Evolutionary conservation across 1,140 invertebrate species (phyloP).

Genomic region (Penaeus vannamei): DNA sequence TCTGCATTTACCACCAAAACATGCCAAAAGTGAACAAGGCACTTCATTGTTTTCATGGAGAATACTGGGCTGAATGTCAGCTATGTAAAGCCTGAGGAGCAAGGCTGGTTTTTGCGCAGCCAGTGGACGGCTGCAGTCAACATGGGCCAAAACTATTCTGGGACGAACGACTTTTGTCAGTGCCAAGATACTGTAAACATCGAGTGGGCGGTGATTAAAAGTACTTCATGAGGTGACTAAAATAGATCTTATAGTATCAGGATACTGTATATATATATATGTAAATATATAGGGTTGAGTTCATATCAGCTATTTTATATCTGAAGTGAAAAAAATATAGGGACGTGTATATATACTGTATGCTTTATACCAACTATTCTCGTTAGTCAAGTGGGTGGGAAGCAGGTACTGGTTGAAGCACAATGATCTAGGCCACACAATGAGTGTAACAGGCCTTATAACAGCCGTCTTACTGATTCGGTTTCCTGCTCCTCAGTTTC

Average conservation of each 20-base stretch:
- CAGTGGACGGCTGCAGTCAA: conserved; percentile 31
- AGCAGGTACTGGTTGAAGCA: conserved; percentile 38
- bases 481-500: conserved; percentile 53
- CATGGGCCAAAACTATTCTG: not conserved
- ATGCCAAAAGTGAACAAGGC: conserved; percentile 51
- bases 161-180: not conserved
- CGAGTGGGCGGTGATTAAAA: too few relatives aligned
- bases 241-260: too few relatives aligned
- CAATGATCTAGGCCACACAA: conserved; percentile 33
- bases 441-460: not conserved
- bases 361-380: conserved; percentile 3
- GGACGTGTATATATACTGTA: conserved; percentile 20
- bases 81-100: conserved; percentile 20
- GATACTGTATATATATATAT: too few relatives aligned
- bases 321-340: not conserved
- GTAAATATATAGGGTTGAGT: too few relatives aligned
- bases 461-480: conserved; percentile 57
- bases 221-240: too few relatives aligned
- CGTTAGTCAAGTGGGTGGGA: not conserved
- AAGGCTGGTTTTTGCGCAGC: conserved; percentile 11
- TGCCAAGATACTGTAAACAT: too few relatives aligned
- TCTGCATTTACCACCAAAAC: conserved; percentile 40
- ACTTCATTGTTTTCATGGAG: conserved; percentile 29
- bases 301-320: conserved; percentile 7
- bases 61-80: conserved; percentile 31